Percentiles rank a stretch among this genome's conserved stretches.
Conservation (phyloP, 2,113 vertebrate species). For the Callionymus lyra region DNA sequence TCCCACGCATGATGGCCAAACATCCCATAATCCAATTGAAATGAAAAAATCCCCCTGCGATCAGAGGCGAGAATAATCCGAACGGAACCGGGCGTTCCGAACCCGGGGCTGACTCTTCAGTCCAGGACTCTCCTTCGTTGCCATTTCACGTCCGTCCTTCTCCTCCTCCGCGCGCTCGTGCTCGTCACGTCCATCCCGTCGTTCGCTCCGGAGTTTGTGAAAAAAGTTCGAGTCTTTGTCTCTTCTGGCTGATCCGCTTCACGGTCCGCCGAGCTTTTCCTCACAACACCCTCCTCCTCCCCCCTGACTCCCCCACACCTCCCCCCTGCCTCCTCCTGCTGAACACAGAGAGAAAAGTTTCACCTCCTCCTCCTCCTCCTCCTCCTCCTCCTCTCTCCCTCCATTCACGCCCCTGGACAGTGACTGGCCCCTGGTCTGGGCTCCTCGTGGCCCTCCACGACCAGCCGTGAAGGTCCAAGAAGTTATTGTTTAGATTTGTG, state of each 20-base stretch:
- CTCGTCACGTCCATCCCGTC: constrained; percentile 5
- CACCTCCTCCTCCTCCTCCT: constrained; percentile 23
- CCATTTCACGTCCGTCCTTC: constrained; percentile 6
- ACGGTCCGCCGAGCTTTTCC: constrained; percentile 59
- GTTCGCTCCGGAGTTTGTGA: not conserved
- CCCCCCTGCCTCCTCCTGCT: constrained; percentile 48
- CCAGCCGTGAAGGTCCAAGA: too few relatives aligned
- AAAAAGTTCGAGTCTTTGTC: constrained; percentile 55
- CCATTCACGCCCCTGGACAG: constrained; percentile 6
- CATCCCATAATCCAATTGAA: constrained; percentile 20
- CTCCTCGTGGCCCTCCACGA: too few relatives aligned
- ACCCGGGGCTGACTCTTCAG: constrained; percentile 7
- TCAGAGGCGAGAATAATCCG: constrained; percentile 2
- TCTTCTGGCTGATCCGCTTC: constrained; percentile 59
- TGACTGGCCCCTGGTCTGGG: too few relatives aligned
- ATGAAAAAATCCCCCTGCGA: not conserved
- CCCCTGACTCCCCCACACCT: constrained; percentile 53
- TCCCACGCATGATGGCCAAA: constrained; percentile 37
- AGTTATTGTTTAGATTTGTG: too few relatives aligned
- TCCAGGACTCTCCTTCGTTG: constrained; percentile 10
- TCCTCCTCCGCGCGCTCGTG: not conserved
- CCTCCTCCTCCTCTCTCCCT: constrained; percentile 26
- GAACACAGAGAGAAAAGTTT: constrained; percentile 48
- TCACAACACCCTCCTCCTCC: constrained; percentile 57
- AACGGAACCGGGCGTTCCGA: constrained; percentile 2